Evolutionary conservation across 2,797 vertebrate genomes (phyloP).

Genomic region (Triplophysa yarkandensis): DNA sequence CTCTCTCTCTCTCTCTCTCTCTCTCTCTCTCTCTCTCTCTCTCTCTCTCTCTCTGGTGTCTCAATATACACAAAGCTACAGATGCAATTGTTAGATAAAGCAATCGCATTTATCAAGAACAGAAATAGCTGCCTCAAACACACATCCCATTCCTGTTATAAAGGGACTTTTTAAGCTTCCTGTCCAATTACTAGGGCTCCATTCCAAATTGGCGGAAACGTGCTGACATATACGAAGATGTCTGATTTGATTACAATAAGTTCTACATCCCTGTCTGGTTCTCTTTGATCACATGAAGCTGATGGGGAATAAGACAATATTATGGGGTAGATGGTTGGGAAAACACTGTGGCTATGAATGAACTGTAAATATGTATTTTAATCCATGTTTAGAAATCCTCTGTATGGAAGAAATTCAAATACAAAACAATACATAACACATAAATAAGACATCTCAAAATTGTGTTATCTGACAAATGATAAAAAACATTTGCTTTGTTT

Average conservation of each 20-base stretch:
- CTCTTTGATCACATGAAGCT: slow-evolving; percentile 32
- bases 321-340: slow-evolving; percentile 5
- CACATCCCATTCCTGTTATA: slow-evolving; percentile 65
- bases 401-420: neutral
- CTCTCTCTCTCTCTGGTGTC: neutral
- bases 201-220: slow-evolving; percentile 43
- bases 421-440: neutral
- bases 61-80: slow-evolving; percentile 30
- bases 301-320: slow-evolving; percentile 8
- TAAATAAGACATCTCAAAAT: neutral
- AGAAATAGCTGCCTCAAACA: slow-evolving; percentile 24
- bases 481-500: no score
- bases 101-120: slow-evolving; percentile 5
- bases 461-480: no score
- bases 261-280: slow-evolving; percentile 8
- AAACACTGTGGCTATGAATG: neutral
- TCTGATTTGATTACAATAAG: slow-evolving; percentile 30
- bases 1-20: no score
- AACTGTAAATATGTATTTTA: slow-evolving; percentile 18
- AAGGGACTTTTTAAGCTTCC: slow-evolving; percentile 67
- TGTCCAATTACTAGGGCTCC: slow-evolving; percentile 42
- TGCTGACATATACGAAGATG: slow-evolving; percentile 4
- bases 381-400: neutral
- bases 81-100: slow-evolving; percentile 26
- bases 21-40: neutral